Evolutionary conservation across 2,888 invertebrate genomes (phyloP).

Genomic region (Macrophya annulata): DNA sequence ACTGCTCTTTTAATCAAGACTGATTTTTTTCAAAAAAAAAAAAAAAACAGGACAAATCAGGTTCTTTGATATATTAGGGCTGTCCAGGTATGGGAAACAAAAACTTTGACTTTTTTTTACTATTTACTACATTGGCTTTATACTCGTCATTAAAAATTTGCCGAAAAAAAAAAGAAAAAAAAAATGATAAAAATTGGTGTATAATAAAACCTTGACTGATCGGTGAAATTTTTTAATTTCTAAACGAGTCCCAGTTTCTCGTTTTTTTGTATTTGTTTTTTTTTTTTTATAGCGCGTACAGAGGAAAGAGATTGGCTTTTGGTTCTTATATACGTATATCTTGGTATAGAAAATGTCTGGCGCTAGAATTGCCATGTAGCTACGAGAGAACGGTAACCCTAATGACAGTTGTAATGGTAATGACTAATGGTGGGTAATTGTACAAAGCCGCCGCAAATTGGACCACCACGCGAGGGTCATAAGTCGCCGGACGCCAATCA

Average conservation of each 20-base stretch:
- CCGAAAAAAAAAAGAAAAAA: too few relatives aligned
- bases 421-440: conserved; percentile 77
- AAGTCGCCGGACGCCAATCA: conserved; percentile 75
- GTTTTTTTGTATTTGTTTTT: too few relatives aligned
- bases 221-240: neutral
- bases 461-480: conserved; percentile 77
- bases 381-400: conserved; percentile 38
- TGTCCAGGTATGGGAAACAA: too few relatives aligned
- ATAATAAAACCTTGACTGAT: neutral
- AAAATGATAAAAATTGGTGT: too few relatives aligned
- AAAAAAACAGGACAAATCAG: neutral
- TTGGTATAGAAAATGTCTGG: conserved; percentile 36
- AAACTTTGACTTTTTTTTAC: too few relatives aligned
- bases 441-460: conserved; percentile 79
- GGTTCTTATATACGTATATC: neutral
- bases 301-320: neutral
- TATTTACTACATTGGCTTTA: too few relatives aligned
- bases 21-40: neutral
- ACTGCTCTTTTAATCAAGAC: conserved; percentile 24
- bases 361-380: conserved; percentile 32
- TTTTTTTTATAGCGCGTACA: neutral
- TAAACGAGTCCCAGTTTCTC: neutral
- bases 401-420: conserved; percentile 62
- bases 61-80: neutral
- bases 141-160: neutral